phyloP scores from a whole-genome alignment of 2,888 invertebrate genomes.

The Amphimallon solstitiale region DNA sequence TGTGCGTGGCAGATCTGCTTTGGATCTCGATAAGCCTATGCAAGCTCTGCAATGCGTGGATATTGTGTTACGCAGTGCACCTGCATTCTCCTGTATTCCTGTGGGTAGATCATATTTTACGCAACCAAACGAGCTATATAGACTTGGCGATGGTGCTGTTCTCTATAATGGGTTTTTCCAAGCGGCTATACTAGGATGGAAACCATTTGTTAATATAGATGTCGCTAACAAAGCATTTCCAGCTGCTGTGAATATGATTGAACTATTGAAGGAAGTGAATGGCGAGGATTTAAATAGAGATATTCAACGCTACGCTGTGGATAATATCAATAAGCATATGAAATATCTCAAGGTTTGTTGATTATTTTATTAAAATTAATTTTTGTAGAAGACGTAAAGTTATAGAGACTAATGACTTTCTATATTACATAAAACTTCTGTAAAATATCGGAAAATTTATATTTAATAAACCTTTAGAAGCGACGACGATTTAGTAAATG shows the following conservation, averaged over 20 bases:
- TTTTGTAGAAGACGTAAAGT: no score
- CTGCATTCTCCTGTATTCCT: constrained; percentile 65
- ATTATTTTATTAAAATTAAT: no score
- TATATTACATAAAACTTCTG: no score
- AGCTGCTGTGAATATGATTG: constrained; percentile 64
- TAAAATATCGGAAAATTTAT: no score
- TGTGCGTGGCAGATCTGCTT: constrained; percentile 42
- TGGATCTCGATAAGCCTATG: constrained; percentile 62
- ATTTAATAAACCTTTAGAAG: no score
- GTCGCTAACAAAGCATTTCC: constrained; percentile 86
- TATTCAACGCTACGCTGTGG: constrained; percentile 39
- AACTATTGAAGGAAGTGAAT: constrained; percentile 58
- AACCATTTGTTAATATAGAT: constrained; percentile 91
- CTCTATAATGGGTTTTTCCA: constrained; percentile 96
- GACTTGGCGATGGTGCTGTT: constrained; percentile 84
- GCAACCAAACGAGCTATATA: constrained; percentile 54
- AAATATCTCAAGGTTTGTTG: not conserved
- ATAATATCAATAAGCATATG: not conserved
- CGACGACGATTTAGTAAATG: no score
- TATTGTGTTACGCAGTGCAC: constrained; percentile 78
- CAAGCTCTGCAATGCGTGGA: constrained; percentile 83
- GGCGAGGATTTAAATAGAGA: constrained; percentile 35
- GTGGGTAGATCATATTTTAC: constrained; percentile 86
- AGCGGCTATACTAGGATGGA: constrained; percentile 89
- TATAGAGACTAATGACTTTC: no score